Conservation (phyloP, 2,888 invertebrate genomes). For the Oxyteleia sp. region DNA sequence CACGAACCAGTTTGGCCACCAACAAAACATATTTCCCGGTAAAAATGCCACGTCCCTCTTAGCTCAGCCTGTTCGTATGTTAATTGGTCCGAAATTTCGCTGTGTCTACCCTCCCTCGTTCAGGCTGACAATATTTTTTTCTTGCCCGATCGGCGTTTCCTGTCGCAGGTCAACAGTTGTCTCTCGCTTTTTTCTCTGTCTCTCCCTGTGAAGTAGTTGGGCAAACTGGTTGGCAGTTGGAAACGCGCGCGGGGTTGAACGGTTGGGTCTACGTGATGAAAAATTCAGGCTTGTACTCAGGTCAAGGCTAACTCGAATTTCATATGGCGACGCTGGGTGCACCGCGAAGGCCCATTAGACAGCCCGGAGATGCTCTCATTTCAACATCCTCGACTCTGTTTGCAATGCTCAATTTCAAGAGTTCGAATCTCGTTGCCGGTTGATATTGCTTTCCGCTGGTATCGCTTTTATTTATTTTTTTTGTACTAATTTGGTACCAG, state of each 20-base stretch:
- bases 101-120: not conserved
- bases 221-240: constrained; percentile 50
- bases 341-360: constrained; percentile 49
- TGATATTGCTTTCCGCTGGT: constrained; percentile 57
- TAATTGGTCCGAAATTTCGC: constrained; percentile 33
- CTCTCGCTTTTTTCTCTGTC: not conserved
- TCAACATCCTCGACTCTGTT: constrained; percentile 66
- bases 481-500: too few relatives aligned
- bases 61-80: constrained; percentile 35
- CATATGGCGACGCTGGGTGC: constrained; percentile 54
- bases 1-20: constrained; percentile 34
- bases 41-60: constrained; percentile 41
- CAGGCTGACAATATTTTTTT: constrained; percentile 23
- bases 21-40: constrained; percentile 44
- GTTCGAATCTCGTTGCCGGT: constrained; percentile 61
- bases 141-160: constrained; percentile 15
- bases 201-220: constrained; percentile 30
- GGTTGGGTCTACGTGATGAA: constrained; percentile 46
- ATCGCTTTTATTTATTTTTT: too few relatives aligned
- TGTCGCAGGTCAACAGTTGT: constrained; percentile 31
- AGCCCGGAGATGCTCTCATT: constrained; percentile 50
- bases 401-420: constrained; percentile 63
- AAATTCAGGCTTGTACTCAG: constrained; percentile 59
- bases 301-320: constrained; percentile 71
- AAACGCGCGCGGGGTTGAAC: constrained; percentile 40